Evolutionary conservation across 2,113 vertebrate species (phyloP).

Genomic region (Sialia sialis): DNA sequence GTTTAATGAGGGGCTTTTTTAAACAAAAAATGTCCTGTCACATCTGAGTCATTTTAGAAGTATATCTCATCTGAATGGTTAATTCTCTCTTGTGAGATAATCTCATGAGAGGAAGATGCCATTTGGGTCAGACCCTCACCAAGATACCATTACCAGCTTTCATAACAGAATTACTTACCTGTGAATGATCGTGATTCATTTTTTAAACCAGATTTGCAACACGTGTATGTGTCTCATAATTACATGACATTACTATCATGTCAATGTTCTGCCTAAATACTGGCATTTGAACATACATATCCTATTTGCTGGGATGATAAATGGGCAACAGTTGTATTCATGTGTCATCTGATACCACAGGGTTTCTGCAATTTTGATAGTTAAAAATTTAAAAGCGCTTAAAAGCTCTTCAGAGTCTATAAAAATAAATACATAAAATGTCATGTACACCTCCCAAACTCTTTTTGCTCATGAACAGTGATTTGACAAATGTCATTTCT

Average conservation of each 20-base stretch:
- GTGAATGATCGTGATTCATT: neutral
- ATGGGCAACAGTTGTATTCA: neutral
- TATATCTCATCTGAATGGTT: neutral
- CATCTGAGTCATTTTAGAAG: neutral
- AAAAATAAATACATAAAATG: neutral
- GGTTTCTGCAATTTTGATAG: neutral
- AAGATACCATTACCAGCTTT: neutral
- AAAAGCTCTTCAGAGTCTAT: neutral
- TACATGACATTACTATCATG: neutral
- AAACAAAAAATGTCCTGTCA: neutral
- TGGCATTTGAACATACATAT: neutral
- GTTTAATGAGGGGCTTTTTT: neutral
- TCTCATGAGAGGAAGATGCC: neutral
- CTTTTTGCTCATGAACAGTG: neutral
- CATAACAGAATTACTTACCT: neutral
- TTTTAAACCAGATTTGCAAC: neutral
- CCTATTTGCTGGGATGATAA: neutral
- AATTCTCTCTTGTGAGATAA: neutral
- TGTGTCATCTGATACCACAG: neutral
- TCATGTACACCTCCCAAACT: neutral
- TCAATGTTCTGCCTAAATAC: neutral
- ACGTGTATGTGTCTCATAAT: neutral
- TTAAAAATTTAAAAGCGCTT: neutral
- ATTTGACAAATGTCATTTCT: slow-evolving; percentile 1
- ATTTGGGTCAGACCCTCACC: neutral